Percentiles rank a stretch among this genome's conserved stretches.
Evolutionary conservation across 2,113 vertebrate species (phyloP).

Genomic region (Empidonax traillii): DNA sequence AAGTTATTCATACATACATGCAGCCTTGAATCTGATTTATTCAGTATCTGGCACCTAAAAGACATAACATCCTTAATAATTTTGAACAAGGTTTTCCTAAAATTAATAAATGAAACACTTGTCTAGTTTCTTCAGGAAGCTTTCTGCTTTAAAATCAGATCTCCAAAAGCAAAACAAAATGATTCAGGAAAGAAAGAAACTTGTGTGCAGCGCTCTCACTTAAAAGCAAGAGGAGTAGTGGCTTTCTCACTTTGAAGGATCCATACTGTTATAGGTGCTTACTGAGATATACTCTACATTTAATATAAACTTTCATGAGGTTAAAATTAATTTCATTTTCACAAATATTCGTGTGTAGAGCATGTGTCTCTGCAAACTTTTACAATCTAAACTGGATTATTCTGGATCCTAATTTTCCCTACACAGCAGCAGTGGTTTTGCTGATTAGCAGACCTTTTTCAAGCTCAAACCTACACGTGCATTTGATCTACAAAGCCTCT

Average conservation of each 20-base stretch:
- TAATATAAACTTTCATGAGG: not conserved
- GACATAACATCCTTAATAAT: not conserved
- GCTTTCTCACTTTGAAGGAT: not conserved
- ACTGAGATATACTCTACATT: not conserved
- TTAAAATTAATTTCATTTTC: not conserved
- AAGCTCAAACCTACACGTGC: not conserved
- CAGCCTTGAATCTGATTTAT: not conserved
- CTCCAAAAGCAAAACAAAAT: not conserved
- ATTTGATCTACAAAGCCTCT: constrained; percentile 1
- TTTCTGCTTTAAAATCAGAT: not conserved
- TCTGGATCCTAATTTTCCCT: not conserved
- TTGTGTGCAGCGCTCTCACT: not conserved
- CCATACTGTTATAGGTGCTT: not conserved
- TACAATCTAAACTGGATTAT: not conserved
- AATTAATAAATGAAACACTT: not conserved
- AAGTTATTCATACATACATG: not conserved
- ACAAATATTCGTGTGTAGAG: not conserved
- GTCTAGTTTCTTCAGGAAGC: not conserved
- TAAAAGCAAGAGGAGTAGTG: not conserved
- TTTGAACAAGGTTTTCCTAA: not conserved
- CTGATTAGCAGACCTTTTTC: not conserved
- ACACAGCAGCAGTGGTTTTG: not conserved
- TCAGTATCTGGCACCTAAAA: not conserved
- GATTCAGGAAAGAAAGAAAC: not conserved
- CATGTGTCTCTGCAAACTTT: not conserved